These are phyloP conservation scores for Sitta europaea DNA, from an alignment of 2,113 vertebrate species.

Conservation along the genomic window DNA sequence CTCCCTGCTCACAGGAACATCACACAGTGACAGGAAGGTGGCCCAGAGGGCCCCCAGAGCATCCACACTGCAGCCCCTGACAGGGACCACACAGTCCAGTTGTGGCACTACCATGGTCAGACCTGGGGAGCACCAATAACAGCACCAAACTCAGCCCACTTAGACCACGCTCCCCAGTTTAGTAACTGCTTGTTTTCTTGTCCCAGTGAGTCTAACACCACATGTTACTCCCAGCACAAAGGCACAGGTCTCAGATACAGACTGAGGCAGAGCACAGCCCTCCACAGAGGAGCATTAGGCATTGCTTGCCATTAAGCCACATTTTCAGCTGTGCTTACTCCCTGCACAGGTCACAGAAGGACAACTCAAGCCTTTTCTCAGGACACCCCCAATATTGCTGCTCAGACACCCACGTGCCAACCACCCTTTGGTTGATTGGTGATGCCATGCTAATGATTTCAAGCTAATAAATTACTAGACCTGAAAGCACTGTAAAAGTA, in stretches of 20 bases:
- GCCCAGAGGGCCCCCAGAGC: not conserved
- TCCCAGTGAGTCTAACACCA: not conserved
- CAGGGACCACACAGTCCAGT: not conserved
- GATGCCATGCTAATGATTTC: not conserved
- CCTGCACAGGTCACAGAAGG: not conserved
- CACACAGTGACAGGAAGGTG: not conserved
- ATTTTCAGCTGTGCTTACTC: not conserved
- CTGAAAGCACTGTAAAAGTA: not conserved
- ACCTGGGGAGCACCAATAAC: not conserved
- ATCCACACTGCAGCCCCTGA: not conserved
- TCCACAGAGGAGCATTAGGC: not conserved
- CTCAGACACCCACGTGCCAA: rapidly evolving
- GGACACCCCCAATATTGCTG: rapidly evolving
- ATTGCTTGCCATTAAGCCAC: not conserved
- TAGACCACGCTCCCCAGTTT: not conserved
- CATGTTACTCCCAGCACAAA: rapidly evolving
- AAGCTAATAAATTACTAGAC: not conserved
- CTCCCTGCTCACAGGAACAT: not conserved
- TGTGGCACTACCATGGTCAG: rapidly evolving
- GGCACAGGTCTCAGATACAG: not conserved
- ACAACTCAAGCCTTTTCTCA: not conserved
- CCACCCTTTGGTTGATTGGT: not conserved
- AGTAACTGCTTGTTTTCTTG: not conserved
- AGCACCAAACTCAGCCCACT: not conserved
- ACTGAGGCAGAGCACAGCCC: not conserved